Percentiles rank a stretch among this genome's conserved stretches.
phyloP scores from a whole-genome alignment of 2,888 invertebrate genomes.

The Rhagonycha fulva region DNA sequence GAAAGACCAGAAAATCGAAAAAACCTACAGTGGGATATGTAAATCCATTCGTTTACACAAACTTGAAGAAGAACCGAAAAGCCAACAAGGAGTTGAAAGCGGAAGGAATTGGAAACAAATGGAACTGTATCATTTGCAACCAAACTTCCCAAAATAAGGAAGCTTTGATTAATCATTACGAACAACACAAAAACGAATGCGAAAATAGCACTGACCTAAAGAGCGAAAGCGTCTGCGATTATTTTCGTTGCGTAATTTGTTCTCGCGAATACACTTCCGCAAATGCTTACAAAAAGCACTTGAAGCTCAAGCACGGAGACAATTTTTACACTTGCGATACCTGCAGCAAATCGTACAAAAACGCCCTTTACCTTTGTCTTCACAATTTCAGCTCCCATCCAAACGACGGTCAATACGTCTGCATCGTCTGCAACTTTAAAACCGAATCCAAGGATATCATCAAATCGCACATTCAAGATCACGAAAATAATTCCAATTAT shows the following conservation, averaged over 20 bases:
- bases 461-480: slow-evolving; percentile 48
- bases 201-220: slow-evolving; percentile 5
- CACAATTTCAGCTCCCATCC: slow-evolving; percentile 35
- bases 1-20: neutral
- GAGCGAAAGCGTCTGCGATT: slow-evolving; percentile 20
- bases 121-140: slow-evolving; percentile 37
- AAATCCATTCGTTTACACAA: slow-evolving; percentile 32
- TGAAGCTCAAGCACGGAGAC: slow-evolving; percentile 38
- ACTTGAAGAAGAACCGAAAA: slow-evolving; percentile 7
- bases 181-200: slow-evolving; percentile 33
- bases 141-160: slow-evolving; percentile 29
- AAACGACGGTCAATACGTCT: slow-evolving; percentile 29
- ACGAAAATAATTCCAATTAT: slow-evolving; percentile 16
- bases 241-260: slow-evolving; percentile 40
- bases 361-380: slow-evolving; percentile 33
- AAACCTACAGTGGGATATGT: slow-evolving; percentile 23
- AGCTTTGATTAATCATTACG: slow-evolving; percentile 35
- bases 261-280: slow-evolving; percentile 41
- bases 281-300: slow-evolving; percentile 43
- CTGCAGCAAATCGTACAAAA: slow-evolving; percentile 42
- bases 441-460: slow-evolving; percentile 34
- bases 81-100: slow-evolving; percentile 4
- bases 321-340: slow-evolving; percentile 27
- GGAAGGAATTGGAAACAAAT: slow-evolving; percentile 25
- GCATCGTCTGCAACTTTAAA: slow-evolving; percentile 31